Evolutionary conservation across 2,888 invertebrate species (phyloP), one percentile per base, ranked within the genome.

Genomic region (Dinocampus coccinellae): DNA sequence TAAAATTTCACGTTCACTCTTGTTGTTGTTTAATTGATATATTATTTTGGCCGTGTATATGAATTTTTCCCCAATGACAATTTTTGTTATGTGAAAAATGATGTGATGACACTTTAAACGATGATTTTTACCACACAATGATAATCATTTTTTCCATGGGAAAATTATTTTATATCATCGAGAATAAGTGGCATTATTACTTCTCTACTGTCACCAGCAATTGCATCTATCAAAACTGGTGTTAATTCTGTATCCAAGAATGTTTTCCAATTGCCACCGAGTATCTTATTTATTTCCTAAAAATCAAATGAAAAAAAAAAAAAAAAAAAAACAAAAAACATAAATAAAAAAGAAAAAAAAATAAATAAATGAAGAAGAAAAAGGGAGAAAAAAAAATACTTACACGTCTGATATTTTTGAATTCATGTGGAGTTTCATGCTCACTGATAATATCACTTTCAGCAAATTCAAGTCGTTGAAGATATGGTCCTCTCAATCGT

Each of bases 401-500:
- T 76, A 86, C 87, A 53, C 82, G 77, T 75, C 80, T 79, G 70
- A 82, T 81, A 39, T 78, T 77, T 72, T 83, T 81, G 36, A 76
- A 76, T 65, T 77, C 78, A 58, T 80, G 77, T 71, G 79, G 80
- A 26, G 78, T 76, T 69, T 78, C 80, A 64, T 72, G 70, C 36
- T 84, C 82, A 69, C 78, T 79, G 57, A 79, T 74, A 72, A 90
- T 87, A 81, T 90, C 89, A 62, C 86, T 86, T 76, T 89, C 88
- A 11, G 92, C 91, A 74, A 93, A 89, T 78, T 89, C 89, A 47
- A 93, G 86, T 57, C 88, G 88, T 75, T 89, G 89, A 75, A 93
- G 86, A 34, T 88, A 88, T 24, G 88, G 82, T 58, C 90, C 91
- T 68, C 92, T 88, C 39, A 93, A 88, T 75, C 92, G 89, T 47